Evolutionary conservation across 1,140 invertebrate species (phyloP).

Genomic region (Streblospio benedicti): DNA sequence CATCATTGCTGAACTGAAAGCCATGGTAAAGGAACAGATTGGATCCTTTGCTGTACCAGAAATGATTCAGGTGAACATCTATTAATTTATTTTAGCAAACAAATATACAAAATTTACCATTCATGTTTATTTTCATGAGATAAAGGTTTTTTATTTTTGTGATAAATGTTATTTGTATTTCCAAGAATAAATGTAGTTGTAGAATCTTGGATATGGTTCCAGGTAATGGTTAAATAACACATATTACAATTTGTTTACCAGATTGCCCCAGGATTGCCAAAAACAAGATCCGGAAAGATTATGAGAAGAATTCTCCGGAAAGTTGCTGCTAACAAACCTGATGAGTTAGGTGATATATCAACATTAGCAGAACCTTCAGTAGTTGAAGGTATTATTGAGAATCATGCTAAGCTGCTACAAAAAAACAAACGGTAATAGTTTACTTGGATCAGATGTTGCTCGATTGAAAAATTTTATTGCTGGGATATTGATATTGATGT

Average conservation of each 20-base stretch:
- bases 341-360: slow-evolving; percentile 82
- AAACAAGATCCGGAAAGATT: slow-evolving; percentile 49
- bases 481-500: no score
- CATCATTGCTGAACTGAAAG: slow-evolving; percentile 29
- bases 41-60: slow-evolving; percentile 44
- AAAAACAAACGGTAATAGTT: no score
- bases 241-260: slow-evolving; percentile 16
- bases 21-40: slow-evolving; percentile 31
- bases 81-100: not conserved
- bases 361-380: slow-evolving; percentile 82
- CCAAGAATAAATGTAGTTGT: not conserved
- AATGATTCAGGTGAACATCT: slow-evolving; percentile 34
- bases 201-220: not conserved
- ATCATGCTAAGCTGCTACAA: no score
- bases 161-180: not conserved
- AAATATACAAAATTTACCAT: not conserved
- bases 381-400: slow-evolving; percentile 51
- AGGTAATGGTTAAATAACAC: not conserved
- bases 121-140: slow-evolving; percentile 9
- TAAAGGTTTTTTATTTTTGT: not conserved
- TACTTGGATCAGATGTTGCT: no score
- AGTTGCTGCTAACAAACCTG: slow-evolving; percentile 32
- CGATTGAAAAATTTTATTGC: no score
- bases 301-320: slow-evolving; percentile 48
- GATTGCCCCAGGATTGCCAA: slow-evolving; percentile 41